Evolutionary conservation across 2,113 vertebrate species (phyloP).

Genomic region (Spizaetus ornatus): DNA sequence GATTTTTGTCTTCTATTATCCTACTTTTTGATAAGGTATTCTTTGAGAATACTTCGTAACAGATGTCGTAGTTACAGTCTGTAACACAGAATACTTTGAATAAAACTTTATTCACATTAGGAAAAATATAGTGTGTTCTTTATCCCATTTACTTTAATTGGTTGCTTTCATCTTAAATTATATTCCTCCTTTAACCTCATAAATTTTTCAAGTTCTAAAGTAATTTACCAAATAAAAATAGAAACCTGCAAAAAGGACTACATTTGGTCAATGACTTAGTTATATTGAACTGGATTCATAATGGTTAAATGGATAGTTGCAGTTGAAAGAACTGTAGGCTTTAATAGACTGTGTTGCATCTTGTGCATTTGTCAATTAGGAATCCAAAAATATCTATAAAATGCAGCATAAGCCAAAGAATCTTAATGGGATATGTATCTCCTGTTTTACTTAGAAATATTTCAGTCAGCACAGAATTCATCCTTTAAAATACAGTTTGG

Average conservation of each 20-base stretch:
- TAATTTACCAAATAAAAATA: not conserved
- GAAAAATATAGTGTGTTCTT: not conserved
- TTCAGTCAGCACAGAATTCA: not conserved
- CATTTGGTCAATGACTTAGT: not conserved
- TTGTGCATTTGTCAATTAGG: not conserved
- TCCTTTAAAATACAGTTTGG: not conserved
- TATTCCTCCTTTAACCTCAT: not conserved
- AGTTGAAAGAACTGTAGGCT: not conserved
- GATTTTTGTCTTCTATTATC: not conserved
- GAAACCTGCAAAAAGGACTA: not conserved
- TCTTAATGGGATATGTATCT: not conserved
- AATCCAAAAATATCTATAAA: constrained; percentile 7
- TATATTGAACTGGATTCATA: not conserved
- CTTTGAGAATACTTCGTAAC: not conserved
- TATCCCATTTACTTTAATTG: not conserved
- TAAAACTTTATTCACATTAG: not conserved
- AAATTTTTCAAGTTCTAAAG: not conserved
- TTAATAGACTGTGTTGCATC: not conserved
- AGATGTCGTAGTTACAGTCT: not conserved
- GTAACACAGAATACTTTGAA: not conserved
- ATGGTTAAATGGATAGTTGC: not conserved
- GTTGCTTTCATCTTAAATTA: not conserved
- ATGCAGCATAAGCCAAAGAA: constrained; percentile 2
- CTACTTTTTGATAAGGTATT: not conserved
- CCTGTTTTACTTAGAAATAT: not conserved